A percentile compares a stretch with the other conserved stretches of the same genome.
Conservation (phyloP, 2,888 invertebrate species). For the Apodemia duryi region DNA sequence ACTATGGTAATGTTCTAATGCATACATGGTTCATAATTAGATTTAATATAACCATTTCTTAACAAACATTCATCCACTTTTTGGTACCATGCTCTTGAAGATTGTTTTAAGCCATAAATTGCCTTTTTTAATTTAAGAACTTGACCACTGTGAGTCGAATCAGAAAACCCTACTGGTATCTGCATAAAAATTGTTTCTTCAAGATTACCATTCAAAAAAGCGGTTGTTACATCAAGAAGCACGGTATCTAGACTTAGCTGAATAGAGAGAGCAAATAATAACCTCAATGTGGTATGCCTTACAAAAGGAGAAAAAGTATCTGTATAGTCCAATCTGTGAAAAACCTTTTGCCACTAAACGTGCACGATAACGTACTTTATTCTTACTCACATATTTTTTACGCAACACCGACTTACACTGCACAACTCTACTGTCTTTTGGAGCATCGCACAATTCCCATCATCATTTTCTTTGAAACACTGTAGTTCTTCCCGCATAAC, state of each 20-base stretch:
- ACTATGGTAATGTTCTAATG: slow-evolving; percentile 16
- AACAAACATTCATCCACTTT: slow-evolving; percentile 5
- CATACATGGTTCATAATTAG: slow-evolving; percentile 12
- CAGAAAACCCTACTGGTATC: neutral
- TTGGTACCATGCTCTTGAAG: slow-evolving; percentile 3
- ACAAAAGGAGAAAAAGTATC: slow-evolving; percentile 12
- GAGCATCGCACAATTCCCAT: slow-evolving; percentile 27
- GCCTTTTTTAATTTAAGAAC: slow-evolving; percentile 9
- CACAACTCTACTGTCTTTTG: slow-evolving; percentile 22
- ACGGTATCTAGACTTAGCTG: neutral
- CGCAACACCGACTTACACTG: slow-evolving; percentile 24
- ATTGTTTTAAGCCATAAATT: slow-evolving; percentile 7
- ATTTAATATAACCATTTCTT: slow-evolving; percentile 2
- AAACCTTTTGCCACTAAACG: slow-evolving; percentile 21
- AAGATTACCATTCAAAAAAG: neutral
- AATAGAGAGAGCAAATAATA: slow-evolving; percentile 4
- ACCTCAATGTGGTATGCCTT: neutral
- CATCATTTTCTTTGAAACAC: slow-evolving; percentile 26
- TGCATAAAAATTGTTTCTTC: slow-evolving; percentile 4
- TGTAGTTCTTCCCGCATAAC: slow-evolving; percentile 23
- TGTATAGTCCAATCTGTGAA: neutral
- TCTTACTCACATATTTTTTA: slow-evolving; percentile 22
- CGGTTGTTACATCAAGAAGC: slow-evolving; percentile 8
- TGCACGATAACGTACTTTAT: slow-evolving; percentile 24
- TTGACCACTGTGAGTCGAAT: neutral